A percentile compares a stretch with the other conserved stretches of the same genome.
Conservation (phyloP, 2,113 vertebrate species). For the Mola mola region DNA sequence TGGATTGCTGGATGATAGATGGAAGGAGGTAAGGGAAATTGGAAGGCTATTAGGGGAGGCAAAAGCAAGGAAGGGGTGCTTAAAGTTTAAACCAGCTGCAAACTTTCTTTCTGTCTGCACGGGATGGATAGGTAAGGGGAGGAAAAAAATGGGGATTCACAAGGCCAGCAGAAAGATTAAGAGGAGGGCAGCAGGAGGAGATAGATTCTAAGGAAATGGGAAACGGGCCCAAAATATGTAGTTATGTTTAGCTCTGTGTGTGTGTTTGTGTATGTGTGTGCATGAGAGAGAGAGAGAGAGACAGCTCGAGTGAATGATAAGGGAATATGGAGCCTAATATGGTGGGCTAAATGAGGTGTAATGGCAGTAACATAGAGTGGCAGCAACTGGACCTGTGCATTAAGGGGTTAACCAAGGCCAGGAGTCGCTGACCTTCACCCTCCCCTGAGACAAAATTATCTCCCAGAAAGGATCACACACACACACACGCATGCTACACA, state of each 20-base stretch:
- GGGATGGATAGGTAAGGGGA: slow-evolving; percentile 37
- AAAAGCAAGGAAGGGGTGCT: slow-evolving; percentile 49
- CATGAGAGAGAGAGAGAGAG: background rate
- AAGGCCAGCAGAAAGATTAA: slow-evolving; percentile 59
- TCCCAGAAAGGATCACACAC: slow-evolving; percentile 48
- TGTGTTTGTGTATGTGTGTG: slow-evolving; percentile 12
- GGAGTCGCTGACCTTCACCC: slow-evolving; percentile 70
- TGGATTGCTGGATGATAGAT: slow-evolving; percentile 33
- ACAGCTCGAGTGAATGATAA: slow-evolving; percentile 26
- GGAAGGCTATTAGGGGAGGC: slow-evolving; percentile 33
- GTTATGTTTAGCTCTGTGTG: slow-evolving; percentile 25
- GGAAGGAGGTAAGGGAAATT: slow-evolving; percentile 39
- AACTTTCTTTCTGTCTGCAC: slow-evolving; percentile 41
- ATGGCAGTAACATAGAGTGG: slow-evolving; percentile 78
- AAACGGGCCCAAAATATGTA: slow-evolving; percentile 33
- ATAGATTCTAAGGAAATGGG: slow-evolving; percentile 54
- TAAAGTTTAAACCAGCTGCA: slow-evolving; percentile 32
- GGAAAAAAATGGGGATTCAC: slow-evolving; percentile 33
- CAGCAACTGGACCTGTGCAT: slow-evolving; percentile 74
- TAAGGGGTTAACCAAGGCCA: slow-evolving; percentile 79
- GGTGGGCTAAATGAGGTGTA: slow-evolving; percentile 76
- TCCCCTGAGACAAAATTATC: slow-evolving; percentile 73
- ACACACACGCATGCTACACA: slow-evolving; percentile 22
- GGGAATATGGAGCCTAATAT: slow-evolving; percentile 69
- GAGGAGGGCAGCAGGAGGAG: slow-evolving; percentile 41